Conservation (phyloP, 2,888 invertebrate genomes). For the Folsomia manolachei region DNA sequence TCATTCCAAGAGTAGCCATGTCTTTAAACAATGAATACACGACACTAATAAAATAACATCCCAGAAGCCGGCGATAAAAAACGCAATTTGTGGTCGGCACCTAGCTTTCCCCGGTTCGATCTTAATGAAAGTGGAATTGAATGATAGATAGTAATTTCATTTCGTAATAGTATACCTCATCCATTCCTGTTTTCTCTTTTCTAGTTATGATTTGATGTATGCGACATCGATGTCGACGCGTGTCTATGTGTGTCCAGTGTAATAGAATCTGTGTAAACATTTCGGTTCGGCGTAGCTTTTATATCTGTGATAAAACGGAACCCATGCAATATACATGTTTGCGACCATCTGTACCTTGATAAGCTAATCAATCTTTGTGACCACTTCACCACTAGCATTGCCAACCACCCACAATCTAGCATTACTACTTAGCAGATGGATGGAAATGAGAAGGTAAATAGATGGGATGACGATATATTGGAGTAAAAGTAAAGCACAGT, state of each 20-base stretch:
- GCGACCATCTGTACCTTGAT: not conserved
- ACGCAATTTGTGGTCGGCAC: not conserved
- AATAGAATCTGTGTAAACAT: slow-evolving; percentile 7
- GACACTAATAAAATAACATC: not conserved
- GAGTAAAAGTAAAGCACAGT: not conserved
- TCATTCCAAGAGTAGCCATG: no score
- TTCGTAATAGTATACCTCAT: slow-evolving; percentile 12
- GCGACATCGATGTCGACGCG: no score
- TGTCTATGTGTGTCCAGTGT: slow-evolving; percentile 6
- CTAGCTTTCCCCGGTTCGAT: not conserved
- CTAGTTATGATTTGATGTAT: slow-evolving; percentile 2
- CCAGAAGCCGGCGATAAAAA: slow-evolving; percentile 5
- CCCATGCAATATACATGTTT: no score
- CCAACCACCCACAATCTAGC: not conserved
- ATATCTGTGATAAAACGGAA: not conserved
- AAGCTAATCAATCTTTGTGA: not conserved
- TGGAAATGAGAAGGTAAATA: no score
- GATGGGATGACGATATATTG: no score
- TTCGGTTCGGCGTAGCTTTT: not conserved
- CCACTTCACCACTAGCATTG: not conserved
- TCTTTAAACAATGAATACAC: not conserved
- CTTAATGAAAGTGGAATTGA: slow-evolving; percentile 4
- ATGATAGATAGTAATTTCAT: slow-evolving; percentile 1
- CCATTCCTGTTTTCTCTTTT: slow-evolving; percentile 9
- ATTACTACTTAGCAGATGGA: not conserved